Evolutionary conservation across 2,797 vertebrate genomes (phyloP), one percentile per base, ranked within the genome.

Genomic region (Molossus alvarezi): DNA sequence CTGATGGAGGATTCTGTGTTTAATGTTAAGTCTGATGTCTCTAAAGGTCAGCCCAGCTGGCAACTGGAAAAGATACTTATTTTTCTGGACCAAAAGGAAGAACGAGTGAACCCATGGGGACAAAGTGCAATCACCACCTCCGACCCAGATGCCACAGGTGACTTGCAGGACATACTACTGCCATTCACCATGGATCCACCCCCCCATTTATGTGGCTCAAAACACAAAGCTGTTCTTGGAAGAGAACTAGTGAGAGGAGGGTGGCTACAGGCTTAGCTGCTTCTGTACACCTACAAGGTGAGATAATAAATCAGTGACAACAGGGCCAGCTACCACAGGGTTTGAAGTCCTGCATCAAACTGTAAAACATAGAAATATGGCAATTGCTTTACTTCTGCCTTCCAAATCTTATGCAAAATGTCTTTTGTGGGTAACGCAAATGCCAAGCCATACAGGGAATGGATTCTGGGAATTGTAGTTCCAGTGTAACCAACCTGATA

Each of bases 381-480:
- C 7, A 37, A 14, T 20, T 79, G 2, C 15, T 83, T 94, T 77
- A 29, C 7, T 75, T 69, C 51, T 91, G 12, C 17, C 27, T 92
- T 69, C 1, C 21, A 91, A n/a, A 85, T 76, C 45, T 67, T 21
- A 21, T 48, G 15, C 11, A 72, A 91, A 90, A 82, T 88, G 12
- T 33, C 29, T 64, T 62, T 60, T 60, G 29, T 75, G 18, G 5
- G 2, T 48, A 62, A 8, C 62, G 6, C 2, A 90, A 88, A 75
- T 5, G 14, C 20, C 23, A 81, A 85, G 64, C 25, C 21, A n/a
- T 23, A 29, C 37, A 51, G 29, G 53, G 17, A 89, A 88, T 33
- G 48, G 71, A 92, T 96, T 88, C 23, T 83, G 37, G 58, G 41
- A 88, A 94, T 57, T 41, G 13, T 7, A 85, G 73, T 79, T 94